Evolutionary conservation across 2,888 invertebrate species (phyloP), one percentile per base, ranked within the genome.

Genomic region (Sclerodermus sp.): DNA sequence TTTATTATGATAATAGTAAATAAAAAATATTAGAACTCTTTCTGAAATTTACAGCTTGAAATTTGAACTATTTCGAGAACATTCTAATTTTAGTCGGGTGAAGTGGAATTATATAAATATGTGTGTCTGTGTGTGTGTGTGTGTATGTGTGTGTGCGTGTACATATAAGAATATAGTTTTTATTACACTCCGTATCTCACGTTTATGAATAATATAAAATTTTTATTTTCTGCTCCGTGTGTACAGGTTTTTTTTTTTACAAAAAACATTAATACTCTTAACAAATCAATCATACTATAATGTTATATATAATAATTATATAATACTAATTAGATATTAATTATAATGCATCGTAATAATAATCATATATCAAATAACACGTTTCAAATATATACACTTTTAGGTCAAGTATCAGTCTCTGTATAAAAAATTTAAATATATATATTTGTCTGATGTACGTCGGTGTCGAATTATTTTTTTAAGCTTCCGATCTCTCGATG

Each of bases 181-280:
- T 34, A 34, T 30, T 8, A 34, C 34, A 34, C 6, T 12, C 31
- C 16, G 37, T 51, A 41, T 53, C 45, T 59, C 53, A 58, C 48
- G 53, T 59, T 70, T 67, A 66, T 61, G 65, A 71, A 70, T 68
- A 68, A 69, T 73, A 73, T 67, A 73, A 74, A 73, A 72, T 64
- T 60, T 68, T 64, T 71, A 67, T 71, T 71, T 70, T 23, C 54
- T 60, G 60, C 64, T 70, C 58, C 62, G 61, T 67, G 69, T 71
- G 64, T 71, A 71, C 71, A 71, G 60, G 66, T 70, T 68, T 68
- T 46, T 42, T 54, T 54, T 52, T 54, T 51, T 49, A 71, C 69
- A 71, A 70, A 61, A 70, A 62, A 68, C 67, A 65, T 68, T 56
- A 67, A 66, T 66, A 66, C 57, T 60, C 66, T 66, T 67, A 69